These are phyloP conservation scores for Rhodinocichla rosea DNA, from an alignment of 2,113 vertebrate genomes.

Conservation along the genomic window DNA sequence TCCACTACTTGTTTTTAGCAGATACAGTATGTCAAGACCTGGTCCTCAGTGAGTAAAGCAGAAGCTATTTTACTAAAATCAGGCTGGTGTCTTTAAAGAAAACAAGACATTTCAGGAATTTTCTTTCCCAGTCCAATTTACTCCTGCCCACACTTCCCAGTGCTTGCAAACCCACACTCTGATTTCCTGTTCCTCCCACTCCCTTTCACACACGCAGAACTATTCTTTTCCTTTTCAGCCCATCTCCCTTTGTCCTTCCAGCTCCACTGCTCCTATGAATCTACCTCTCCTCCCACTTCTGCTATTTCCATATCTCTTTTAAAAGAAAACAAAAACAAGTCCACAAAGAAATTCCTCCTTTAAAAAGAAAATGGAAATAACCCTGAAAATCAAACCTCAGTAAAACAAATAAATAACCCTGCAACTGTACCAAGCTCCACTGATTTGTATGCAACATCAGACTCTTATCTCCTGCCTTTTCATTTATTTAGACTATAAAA, in stretches of 20 bases:
- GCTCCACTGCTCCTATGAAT: not conserved
- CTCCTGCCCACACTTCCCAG: not conserved
- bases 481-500: slow-evolving; percentile 3
- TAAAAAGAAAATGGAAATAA: not conserved
- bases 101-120: not conserved
- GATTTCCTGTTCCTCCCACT: not conserved
- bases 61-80: not conserved
- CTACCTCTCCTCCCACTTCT: not conserved
- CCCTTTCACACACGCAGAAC: not conserved
- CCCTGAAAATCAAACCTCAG: not conserved
- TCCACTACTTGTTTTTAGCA: not conserved
- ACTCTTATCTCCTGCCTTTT: not conserved
- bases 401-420: not conserved
- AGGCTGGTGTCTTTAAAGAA: not conserved
- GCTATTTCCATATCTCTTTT: not conserved
- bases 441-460: not conserved
- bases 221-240: slow-evolving; percentile 10
- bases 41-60: not conserved
- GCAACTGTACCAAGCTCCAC: not conserved
- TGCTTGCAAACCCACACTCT: not conserved
- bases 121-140: not conserved
- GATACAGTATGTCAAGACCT: not conserved
- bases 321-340: not conserved
- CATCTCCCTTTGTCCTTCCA: slow-evolving; percentile 14
- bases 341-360: not conserved